Evolutionary conservation across 2,888 invertebrate genomes (phyloP).

Genomic region (Tetranychus piercei): DNA sequence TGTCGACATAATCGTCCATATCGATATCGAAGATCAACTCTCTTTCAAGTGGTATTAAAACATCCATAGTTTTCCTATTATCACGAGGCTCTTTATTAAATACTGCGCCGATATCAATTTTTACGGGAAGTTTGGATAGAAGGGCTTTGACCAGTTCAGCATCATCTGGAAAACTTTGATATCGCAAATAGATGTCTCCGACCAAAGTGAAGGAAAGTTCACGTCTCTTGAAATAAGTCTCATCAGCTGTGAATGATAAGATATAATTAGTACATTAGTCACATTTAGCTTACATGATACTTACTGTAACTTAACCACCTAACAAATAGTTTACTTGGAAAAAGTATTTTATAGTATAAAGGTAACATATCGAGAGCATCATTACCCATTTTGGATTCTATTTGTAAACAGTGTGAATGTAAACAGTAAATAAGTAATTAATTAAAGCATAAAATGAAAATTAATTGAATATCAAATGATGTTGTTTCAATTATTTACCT

Average conservation of each 20-base stretch:
- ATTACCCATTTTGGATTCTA: neutral
- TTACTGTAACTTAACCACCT: conserved; percentile 61
- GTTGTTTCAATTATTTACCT: neutral
- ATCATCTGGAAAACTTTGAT: conserved; percentile 58
- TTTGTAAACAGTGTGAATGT: no score
- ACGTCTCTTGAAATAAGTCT: conserved; percentile 39
- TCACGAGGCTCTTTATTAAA: conserved; percentile 36
- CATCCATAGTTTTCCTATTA: conserved; percentile 12
- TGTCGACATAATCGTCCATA: conserved; percentile 96
- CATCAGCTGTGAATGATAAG: conserved; percentile 31
- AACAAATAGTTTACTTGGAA: conserved; percentile 66
- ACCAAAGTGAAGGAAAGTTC: conserved; percentile 88
- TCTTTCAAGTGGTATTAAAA: conserved; percentile 42
- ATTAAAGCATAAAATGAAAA: neutral
- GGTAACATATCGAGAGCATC: neutral
- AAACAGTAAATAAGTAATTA: neutral
- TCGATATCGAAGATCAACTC: conserved; percentile 98
- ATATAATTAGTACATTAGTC: neutral
- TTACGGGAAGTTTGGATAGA: conserved; percentile 58
- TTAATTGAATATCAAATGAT: no score
- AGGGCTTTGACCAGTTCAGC: conserved; percentile 64
- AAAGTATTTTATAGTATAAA: conserved; percentile 64
- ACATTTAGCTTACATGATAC: conserved; percentile 29
- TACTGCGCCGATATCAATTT: conserved; percentile 91
- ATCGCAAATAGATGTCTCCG: conserved; percentile 81